These are phyloP conservation scores for Sardinella longiceps DNA, from an alignment of 2,797 vertebrate genomes.

Conservation along the genomic window DNA sequence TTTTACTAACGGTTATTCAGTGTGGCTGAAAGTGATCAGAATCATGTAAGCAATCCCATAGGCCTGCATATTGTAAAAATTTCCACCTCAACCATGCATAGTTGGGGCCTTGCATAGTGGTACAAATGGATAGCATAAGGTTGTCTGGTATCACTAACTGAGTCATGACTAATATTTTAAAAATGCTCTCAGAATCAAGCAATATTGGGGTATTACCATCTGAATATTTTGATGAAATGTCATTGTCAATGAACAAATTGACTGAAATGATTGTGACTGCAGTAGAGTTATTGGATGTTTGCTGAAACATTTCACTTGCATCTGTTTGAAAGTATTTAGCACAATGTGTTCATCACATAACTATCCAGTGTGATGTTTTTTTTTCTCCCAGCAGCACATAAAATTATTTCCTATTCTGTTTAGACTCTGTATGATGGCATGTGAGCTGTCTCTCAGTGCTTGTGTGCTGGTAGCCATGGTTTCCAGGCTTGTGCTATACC, in stretches of 20 bases:
- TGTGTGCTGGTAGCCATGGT: constrained; percentile 10
- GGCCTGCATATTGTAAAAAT: background rate
- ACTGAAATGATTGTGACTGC: background rate
- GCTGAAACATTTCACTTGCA: background rate
- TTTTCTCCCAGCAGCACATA: background rate
- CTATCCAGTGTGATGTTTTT: background rate
- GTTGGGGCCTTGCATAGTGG: background rate
- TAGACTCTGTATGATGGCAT: background rate
- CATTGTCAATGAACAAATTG: no score
- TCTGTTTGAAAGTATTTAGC: background rate
- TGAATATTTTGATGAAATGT: background rate
- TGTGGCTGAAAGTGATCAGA: background rate
- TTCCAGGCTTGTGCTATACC: background rate
- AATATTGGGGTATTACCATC: background rate
- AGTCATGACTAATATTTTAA: background rate
- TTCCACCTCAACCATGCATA: background rate
- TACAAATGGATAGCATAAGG: no score
- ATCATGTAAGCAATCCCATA: background rate
- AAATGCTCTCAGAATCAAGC: background rate
- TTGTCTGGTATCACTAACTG: background rate
- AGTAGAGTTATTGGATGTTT: background rate
- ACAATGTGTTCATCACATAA: background rate
- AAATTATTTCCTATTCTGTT: constrained; percentile 12
- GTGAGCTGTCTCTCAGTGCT: background rate
- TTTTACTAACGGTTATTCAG: no score